Percentiles rank a stretch among this genome's conserved stretches.
phyloP scores from a whole-genome alignment of 2,888 invertebrate species.

The Kuschelorhynchus macadamiae region DNA sequence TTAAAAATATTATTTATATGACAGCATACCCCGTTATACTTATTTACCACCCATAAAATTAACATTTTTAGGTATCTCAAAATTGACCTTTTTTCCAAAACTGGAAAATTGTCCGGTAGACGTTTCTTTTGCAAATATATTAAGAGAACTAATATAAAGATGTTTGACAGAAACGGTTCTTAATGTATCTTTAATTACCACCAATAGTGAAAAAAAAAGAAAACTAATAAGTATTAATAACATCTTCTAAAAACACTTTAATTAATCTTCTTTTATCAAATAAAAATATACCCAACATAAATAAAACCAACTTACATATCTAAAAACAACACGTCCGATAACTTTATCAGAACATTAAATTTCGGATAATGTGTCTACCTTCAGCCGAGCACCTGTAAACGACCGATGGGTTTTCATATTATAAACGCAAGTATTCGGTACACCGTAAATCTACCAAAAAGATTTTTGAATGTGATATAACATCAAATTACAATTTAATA shows the following conservation, averaged over 20 bases:
- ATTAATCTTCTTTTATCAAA: not conserved
- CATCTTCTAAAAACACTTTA: not conserved
- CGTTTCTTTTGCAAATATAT: no score
- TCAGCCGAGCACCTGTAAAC: constrained; percentile 24
- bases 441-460: constrained; percentile 30
- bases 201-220: no score
- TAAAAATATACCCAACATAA: constrained; percentile 14
- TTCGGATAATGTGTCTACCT: constrained; percentile 21
- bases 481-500: constrained; percentile 36
- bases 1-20: no score
- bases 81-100: no score
- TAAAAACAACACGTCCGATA: constrained; percentile 18
- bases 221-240: no score
- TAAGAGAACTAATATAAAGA: no score
- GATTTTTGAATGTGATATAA: constrained; percentile 21
- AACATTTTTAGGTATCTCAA: no score
- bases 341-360: constrained; percentile 25
- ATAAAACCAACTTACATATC: constrained; percentile 3
- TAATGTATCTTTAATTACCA: no score
- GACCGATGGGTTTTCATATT: constrained; percentile 8
- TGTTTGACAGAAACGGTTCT: no score
- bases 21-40: no score
- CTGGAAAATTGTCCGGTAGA: no score
- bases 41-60: no score
- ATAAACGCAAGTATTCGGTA: constrained; percentile 19